These are phyloP conservation scores for Microchrysa polita DNA, from an alignment of 2,888 invertebrate species.

Conservation along the genomic window DNA sequence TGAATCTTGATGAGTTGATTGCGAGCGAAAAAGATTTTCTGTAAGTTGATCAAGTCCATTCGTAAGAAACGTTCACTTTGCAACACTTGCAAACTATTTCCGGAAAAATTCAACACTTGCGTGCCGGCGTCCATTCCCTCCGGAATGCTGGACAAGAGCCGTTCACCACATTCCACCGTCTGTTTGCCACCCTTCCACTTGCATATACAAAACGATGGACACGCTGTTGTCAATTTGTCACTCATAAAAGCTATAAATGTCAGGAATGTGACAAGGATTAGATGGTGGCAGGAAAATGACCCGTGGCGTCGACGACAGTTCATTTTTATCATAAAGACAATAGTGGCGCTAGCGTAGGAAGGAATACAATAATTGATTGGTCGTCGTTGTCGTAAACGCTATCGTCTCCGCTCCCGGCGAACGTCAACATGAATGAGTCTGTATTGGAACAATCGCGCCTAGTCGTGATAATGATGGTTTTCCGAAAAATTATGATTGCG, in stretches of 20 bases:
- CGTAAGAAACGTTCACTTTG: constrained; percentile 82
- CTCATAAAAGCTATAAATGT: constrained; percentile 41
- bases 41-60: constrained; percentile 83
- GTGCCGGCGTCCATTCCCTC: constrained; percentile 83
- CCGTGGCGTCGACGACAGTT: constrained; percentile 42
- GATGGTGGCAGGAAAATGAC: constrained; percentile 28
- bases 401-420: constrained; percentile 20
- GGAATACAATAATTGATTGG: constrained; percentile 33
- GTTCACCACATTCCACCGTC: constrained; percentile 86
- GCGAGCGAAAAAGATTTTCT: constrained; percentile 83
- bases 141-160: constrained; percentile 79
- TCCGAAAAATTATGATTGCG: neutral
- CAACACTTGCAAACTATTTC: constrained; percentile 82
- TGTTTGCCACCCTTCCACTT: constrained; percentile 95
- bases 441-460: constrained; percentile 20
- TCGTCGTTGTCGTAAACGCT: constrained; percentile 21
- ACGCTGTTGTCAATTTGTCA: constrained; percentile 59
- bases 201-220: constrained; percentile 83
- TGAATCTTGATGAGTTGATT: constrained; percentile 83
- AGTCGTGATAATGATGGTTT: constrained; percentile 26
- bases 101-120: constrained; percentile 86
- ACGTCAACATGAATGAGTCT: constrained; percentile 32
- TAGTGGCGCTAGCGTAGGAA: constrained; percentile 21
- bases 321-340: constrained; percentile 48
- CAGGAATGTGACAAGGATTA: constrained; percentile 43